Conservation (phyloP, 2,888 invertebrate species). For the Mellilla xanthometata region DNA sequence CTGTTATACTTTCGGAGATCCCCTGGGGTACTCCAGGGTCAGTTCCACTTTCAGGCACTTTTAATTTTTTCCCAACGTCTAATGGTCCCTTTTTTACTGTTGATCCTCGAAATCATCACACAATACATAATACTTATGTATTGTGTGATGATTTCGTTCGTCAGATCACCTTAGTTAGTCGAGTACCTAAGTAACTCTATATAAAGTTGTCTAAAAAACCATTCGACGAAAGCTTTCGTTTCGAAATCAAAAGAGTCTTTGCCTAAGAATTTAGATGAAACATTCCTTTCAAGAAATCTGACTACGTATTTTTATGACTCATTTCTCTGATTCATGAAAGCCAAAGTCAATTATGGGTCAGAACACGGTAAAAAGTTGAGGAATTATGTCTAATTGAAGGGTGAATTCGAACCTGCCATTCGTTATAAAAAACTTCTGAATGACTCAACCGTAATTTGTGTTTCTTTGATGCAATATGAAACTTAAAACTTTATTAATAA, state of each 20-base stretch:
- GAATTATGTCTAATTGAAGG: slow-evolving; percentile 1
- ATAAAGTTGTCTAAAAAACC: neutral
- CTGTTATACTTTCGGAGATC: too few relatives aligned
- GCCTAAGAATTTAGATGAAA: neutral
- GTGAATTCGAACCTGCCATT: slow-evolving; percentile 2
- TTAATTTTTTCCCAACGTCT: too few relatives aligned
- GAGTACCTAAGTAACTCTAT: too few relatives aligned
- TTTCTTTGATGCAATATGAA: neutral
- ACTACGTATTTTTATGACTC: slow-evolving; percentile 1
- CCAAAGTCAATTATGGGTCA: neutral
- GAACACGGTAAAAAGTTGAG: slow-evolving; percentile 5
- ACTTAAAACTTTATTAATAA: too few relatives aligned
- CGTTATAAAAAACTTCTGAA: slow-evolving; percentile 4
- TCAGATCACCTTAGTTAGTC: too few relatives aligned
- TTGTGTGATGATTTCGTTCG: too few relatives aligned
- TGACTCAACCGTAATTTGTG: neutral
- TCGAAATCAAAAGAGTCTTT: neutral
- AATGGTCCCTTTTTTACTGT: too few relatives aligned
- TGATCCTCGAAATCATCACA: too few relatives aligned
- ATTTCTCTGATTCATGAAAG: slow-evolving; percentile 7
- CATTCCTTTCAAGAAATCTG: neutral
- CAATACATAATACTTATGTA: too few relatives aligned
- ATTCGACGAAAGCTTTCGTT: neutral
- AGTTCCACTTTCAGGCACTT: too few relatives aligned
- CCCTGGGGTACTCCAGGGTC: too few relatives aligned